Base-by-base conservation (phyloP, 2,113 vertebrate genomes). In the Phalacrocorax carbo region DNA sequence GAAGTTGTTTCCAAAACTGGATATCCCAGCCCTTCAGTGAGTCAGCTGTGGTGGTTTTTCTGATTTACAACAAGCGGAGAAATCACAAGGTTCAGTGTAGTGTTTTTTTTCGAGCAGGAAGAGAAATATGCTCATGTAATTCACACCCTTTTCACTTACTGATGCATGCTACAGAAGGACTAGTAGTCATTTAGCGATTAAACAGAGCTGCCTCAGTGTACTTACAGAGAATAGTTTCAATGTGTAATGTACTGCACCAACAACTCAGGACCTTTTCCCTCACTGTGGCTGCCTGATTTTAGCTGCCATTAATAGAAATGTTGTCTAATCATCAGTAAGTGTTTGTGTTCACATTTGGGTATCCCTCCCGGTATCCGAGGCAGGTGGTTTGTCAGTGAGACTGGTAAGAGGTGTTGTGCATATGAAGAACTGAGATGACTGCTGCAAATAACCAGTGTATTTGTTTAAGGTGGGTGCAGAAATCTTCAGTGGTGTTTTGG, bases 311-410 rank as follows among this genome's bases (percentile, higher is more conserved):
- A 44, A 48, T 13, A 38, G 42, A 66, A 86, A 51, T 30, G 36
- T 76, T 66, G 52, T 58, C 12, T 44, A 69, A 65, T 78, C 58
- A 8, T 26, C 44, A 72, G 48, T 21, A 66, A 58, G 21, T 29
- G 54, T 34, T 69, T 9, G 3, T 26, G 51, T 21, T 71, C 2
- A 0, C 17, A 4, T 72, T 64, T 72, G 52, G 23, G 51, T 82
- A 16, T 72, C 32, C 48, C 21, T 72, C 36, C 11, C 0, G 1
- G 4, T 69, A 34, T 26, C 1, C 0, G 9, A 77, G 44, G 8
- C n/a, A 71, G 18, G 32, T 4, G 60, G 48, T 79, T 15, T 38
- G 5, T 38, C 13, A 8, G 14, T 9, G 48, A 68, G 32, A 29
- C 12, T 0, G 3, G 17, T n/a, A 46, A 38, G 82, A 79, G 38